Percentiles rank a stretch among this genome's conserved stretches.
Conservation (phyloP, 2,113 vertebrate species). For the Polypterus bichir region DNA sequence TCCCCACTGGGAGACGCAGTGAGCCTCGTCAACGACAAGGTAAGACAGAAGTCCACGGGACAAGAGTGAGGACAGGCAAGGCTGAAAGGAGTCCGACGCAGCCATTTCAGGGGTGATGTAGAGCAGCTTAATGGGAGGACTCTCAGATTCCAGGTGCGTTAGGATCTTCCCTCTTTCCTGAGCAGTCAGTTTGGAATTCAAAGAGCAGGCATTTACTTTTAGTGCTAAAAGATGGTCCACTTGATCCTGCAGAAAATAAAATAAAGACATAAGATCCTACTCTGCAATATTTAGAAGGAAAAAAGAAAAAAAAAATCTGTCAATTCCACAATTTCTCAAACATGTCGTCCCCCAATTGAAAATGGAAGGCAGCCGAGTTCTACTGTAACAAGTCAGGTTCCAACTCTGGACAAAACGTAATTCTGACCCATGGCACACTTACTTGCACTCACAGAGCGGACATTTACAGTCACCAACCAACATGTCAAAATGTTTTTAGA, state of each 20-base stretch:
- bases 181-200: slow-evolving; percentile 76
- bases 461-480: no score
- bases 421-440: no score
- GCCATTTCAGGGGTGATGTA: slow-evolving; percentile 96
- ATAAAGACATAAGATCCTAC: slow-evolving; percentile 3
- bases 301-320: neutral
- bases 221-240: slow-evolving; percentile 70
- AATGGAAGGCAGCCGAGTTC: no score
- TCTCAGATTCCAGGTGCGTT: slow-evolving; percentile 61
- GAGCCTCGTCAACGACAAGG: slow-evolving; percentile 86
- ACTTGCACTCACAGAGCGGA: no score
- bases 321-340: no score
- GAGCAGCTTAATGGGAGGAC: slow-evolving; percentile 72
- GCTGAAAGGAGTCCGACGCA: slow-evolving; percentile 73
- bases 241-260: slow-evolving; percentile 62
- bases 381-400: no score
- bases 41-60: slow-evolving; percentile 70
- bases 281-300: neutral
- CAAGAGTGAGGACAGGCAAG: slow-evolving; percentile 60
- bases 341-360: no score
- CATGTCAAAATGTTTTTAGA: no score
- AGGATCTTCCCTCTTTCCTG: slow-evolving; percentile 67
- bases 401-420: no score
- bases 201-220: slow-evolving; percentile 71
- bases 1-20: slow-evolving; percentile 96